A percentile compares a stretch with the other conserved stretches of the same genome.
Conservation (phyloP, 2,888 invertebrate genomes). For the Noctuana brunneofusca region DNA sequence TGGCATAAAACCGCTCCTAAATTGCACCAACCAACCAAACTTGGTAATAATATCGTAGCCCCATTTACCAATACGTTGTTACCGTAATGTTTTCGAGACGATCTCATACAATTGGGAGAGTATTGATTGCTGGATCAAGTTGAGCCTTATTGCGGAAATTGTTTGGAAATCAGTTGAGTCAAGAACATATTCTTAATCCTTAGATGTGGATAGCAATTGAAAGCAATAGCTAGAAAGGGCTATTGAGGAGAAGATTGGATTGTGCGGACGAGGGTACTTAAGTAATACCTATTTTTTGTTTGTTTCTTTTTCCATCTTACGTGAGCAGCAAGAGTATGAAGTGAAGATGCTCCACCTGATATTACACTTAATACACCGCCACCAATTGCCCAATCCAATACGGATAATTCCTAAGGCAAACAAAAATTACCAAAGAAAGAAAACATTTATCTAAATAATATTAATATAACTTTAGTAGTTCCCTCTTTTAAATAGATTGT, state of each 20-base stretch:
- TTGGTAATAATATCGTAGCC: slow-evolving; percentile 38
- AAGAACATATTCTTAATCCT: not conserved
- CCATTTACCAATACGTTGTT: slow-evolving; percentile 22
- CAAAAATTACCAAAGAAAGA: no score
- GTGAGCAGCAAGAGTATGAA: no score
- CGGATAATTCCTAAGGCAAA: no score
- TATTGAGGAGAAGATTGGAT: no score
- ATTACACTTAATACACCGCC: no score
- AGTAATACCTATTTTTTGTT: not conserved
- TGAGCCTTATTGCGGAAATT: slow-evolving; percentile 14
- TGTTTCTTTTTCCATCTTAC: no score
- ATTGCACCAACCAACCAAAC: slow-evolving; percentile 20
- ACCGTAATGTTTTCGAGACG: slow-evolving; percentile 13
- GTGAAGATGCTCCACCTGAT: no score
- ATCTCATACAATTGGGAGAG: slow-evolving; percentile 16
- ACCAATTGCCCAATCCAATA: no score
- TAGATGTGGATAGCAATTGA: not conserved
- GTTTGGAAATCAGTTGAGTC: not conserved
- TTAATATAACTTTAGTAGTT: no score
- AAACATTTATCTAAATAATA: no score
- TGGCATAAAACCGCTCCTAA: slow-evolving; percentile 16
- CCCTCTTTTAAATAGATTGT: no score
- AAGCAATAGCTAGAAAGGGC: not conserved
- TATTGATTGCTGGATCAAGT: slow-evolving; percentile 20
- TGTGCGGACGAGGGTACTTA: not conserved